Base-by-base conservation (phyloP, 2,113 vertebrate genomes). In the Campylorhamphus procurvoides region DNA sequence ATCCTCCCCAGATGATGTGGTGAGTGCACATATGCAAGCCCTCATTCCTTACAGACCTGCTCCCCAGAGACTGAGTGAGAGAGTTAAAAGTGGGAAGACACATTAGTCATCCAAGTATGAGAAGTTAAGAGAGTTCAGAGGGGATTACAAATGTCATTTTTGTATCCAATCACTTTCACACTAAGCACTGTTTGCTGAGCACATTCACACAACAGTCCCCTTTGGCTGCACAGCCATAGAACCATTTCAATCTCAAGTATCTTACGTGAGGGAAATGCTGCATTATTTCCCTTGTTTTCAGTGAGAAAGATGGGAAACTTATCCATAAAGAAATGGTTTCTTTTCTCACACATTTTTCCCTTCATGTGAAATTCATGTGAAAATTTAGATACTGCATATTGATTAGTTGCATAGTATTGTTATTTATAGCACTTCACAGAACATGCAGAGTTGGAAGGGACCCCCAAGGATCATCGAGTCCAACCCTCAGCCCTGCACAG, bases 91-190 rank as follows among this genome's bases (percentile, higher is more conserved):
- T 31, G 25, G 49, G 42, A 56, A 90, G 44, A 86, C 77, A 56
- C 18, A 20, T 67, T 31, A 84, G 7, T 93, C 33, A 66, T 29
- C 72, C 62, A 81, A 94, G 62, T 20, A 33, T 49, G 62, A 67
- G 67, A 81, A 91, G 91, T n/a, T 25, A 73, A 73, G 55, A 82
- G 24, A 8, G 52, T 75, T 96, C 87, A 88, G 85, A 60, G 50
- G 42, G 50, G 76, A 93, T 68, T 88, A 79, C 28, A 94, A 90
- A 74, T 64, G 62, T 55, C 52, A 58, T 73, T 94, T 96, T 81
- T 81, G 49, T 74, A 11, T 53, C 14, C 59, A 95, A 53, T 79
- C 62, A 52, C 35, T 86, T 84, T 59, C 68, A 69, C 1, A 2
- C 29, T 37, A 24, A 92, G 58, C 22, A 52, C 76, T 64, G 44